Conservation (phyloP, 92 coral and sea anemone genomes). For the Zoanthus sansibaricus region DNA sequence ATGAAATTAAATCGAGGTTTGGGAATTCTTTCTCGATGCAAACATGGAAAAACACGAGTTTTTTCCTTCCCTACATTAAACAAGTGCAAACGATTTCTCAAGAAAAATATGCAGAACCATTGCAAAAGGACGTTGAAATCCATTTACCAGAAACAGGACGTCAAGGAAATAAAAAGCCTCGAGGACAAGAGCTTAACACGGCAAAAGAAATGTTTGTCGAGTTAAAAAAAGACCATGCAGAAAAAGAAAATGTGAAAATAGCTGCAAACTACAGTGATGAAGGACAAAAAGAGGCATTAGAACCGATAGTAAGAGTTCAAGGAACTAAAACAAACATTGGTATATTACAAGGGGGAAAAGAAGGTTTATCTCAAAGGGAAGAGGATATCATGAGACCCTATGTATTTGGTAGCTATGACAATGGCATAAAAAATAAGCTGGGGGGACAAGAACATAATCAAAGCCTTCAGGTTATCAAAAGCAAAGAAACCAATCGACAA, state of each 20-base stretch:
- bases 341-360: background rate
- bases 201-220: background rate
- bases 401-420: background rate
- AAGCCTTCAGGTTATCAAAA: background rate
- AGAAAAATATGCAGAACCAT: background rate
- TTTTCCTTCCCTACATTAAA: background rate
- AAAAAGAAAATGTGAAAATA: background rate
- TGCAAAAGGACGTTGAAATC: too few relatives aligned
- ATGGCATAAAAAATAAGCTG: background rate
- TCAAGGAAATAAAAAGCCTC: background rate
- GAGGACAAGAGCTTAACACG: background rate
- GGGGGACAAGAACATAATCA: background rate
- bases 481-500: background rate
- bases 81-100: background rate
- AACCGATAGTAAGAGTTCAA: background rate
- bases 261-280: background rate
- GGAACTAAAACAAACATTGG: background rate
- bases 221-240: background rate
- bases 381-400: background rate
- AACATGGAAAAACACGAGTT: background rate
- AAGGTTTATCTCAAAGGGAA: background rate
- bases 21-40: background rate
- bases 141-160: background rate
- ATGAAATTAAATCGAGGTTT: background rate
- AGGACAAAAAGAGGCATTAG: background rate